Percentiles rank a stretch among this genome's conserved stretches.
phyloP scores from a whole-genome alignment of 2,888 invertebrate genomes.

The Lasioglossum lativentre region DNA sequence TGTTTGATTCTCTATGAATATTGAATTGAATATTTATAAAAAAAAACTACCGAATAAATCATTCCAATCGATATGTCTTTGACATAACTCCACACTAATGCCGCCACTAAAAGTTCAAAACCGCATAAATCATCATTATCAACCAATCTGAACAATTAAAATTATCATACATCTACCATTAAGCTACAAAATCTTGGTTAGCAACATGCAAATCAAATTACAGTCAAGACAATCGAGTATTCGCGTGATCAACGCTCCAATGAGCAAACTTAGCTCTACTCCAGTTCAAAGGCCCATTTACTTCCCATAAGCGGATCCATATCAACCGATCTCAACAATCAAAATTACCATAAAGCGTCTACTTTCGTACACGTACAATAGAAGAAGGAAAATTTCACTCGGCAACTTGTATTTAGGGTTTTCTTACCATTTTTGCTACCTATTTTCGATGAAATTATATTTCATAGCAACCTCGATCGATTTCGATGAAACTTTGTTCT shows the following conservation, averaged over 20 bases:
- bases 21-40: not conserved
- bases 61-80: not conserved
- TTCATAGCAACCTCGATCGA: too few species aligned
- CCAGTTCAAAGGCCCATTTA: not conserved
- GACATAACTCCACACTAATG: not conserved
- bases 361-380: too few species aligned
- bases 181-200: too few species aligned
- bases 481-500: too few species aligned
- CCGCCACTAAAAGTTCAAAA: not conserved
- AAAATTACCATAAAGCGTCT: too few species aligned
- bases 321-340: too few species aligned
- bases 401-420: too few species aligned
- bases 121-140: not conserved
- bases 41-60: not conserved
- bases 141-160: not conserved
- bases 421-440: too few species aligned
- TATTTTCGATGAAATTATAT: too few species aligned
- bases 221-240: not conserved
- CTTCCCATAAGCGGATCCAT: not conserved
- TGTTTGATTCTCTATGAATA: not conserved
- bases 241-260: not conserved
- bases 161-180: not conserved
- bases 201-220: not conserved
- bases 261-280: not conserved
- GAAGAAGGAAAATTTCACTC: too few species aligned